Base-by-base conservation (phyloP, 2,888 invertebrate genomes). In the Athripsodes cinereus region DNA sequence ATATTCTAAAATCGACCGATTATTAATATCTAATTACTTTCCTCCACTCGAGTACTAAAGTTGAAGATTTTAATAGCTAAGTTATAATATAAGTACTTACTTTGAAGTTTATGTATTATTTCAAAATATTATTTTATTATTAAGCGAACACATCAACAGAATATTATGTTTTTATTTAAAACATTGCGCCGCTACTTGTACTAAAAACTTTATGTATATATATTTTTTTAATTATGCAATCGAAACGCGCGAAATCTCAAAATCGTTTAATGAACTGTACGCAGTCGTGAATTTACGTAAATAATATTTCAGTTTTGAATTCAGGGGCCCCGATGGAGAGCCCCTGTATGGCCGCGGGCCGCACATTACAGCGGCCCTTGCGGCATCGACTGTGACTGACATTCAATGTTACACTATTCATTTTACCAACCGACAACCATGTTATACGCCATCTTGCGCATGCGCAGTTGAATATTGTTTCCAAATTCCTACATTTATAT, bases 311-410 rank as follows among this genome's bases (percentile, higher is more conserved):
- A 13, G 13, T n/a, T 40, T 40, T 3, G 16, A 22, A 52, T 52
- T 34, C 57, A 56, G 59, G 58, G 59, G 62, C 57, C 52, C 60
- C 60, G 59, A 48, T 51, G 53, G 59, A 53, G 53, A 55, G 57
- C 55, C 58, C 59, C 58, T 48, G 58, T 22, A 44, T 56, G 57
- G 63, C 60, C 57, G 58, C 61, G 55, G 61, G 59, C 63, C 59
- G 63, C 59, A 52, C 44, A 50, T 61, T 58, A 63, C 59, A 61
- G 61, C 57, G 59, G 59, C 63, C 59, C 61, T 53, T 59, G 50
- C 61, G 54, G 50, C 31, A 16, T 49, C 46, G 57, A 58, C 61
- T 57, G 55, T 22, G 35, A 3, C 40, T 40, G 13, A 19, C 44
- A 31, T 44, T 40, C 52, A 35, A 44, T 40, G 50, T 51, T 51